Conservation (phyloP, 2,113 vertebrate species). For the Callaeas wilsoni region DNA sequence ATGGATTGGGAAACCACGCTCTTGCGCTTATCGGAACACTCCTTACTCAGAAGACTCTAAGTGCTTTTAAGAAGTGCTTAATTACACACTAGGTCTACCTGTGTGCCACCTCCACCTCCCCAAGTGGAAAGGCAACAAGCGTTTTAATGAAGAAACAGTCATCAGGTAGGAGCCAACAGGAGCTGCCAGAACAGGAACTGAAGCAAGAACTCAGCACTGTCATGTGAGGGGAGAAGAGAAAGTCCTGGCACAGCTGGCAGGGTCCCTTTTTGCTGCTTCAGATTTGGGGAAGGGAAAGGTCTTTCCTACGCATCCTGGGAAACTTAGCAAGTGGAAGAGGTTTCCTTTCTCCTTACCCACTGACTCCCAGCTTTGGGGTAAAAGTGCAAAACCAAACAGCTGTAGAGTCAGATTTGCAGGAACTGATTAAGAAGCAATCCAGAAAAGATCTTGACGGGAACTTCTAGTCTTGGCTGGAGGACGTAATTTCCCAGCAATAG, state of each 20-base stretch:
- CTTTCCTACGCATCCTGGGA: background rate
- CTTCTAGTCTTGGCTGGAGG: background rate
- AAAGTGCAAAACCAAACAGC: background rate
- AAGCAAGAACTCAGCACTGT: background rate
- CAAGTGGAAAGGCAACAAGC: background rate
- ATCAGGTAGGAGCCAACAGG: background rate
- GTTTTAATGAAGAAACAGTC: background rate
- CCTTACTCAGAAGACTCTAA: background rate
- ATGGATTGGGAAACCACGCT: background rate
- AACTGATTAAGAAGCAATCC: background rate
- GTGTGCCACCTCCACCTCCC: background rate
- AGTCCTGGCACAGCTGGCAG: background rate
- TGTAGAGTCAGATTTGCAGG: background rate
- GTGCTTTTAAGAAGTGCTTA: background rate
- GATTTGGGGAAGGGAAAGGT: background rate
- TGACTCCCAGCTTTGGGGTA: background rate
- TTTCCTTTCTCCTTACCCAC: background rate
- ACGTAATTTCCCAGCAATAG: background rate
- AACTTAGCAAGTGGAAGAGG: background rate
- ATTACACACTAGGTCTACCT: background rate
- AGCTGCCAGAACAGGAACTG: background rate
- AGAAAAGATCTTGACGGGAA: background rate
- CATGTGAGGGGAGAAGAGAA: accelerated
- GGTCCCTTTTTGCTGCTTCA: background rate
- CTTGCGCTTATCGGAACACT: background rate